These are phyloP conservation scores for Cygnus atratus DNA, from an alignment of 2,113 vertebrate species.

Conservation along the genomic window DNA sequence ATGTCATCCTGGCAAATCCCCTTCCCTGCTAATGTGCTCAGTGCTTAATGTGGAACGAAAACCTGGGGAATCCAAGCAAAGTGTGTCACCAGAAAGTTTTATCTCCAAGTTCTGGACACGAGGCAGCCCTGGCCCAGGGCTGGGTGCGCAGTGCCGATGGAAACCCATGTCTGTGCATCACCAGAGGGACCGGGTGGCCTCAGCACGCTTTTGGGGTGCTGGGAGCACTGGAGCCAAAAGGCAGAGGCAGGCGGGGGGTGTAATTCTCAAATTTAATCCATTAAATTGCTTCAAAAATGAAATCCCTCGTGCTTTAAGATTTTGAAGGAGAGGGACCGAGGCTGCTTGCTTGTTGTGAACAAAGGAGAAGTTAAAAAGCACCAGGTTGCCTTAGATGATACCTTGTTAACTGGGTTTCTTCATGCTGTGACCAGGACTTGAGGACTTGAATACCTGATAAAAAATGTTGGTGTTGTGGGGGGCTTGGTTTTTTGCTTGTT, in stretches of 20 bases:
- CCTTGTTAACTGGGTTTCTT: background rate
- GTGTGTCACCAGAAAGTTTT: background rate
- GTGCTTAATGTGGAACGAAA: background rate
- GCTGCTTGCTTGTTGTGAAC: background rate
- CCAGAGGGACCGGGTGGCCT: background rate
- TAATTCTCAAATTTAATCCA: background rate
- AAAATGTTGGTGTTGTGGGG: background rate
- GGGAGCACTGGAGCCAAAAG: background rate
- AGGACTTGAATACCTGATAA: background rate
- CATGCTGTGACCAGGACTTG: background rate
- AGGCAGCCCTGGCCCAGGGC: background rate
- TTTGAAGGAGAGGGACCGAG: background rate
- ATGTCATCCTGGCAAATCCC: background rate
- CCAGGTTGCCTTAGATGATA: background rate
- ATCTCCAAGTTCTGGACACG: background rate
- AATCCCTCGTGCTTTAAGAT: background rate
- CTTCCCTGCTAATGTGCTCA: background rate
- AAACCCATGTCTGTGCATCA: background rate
- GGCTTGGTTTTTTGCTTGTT: background rate
- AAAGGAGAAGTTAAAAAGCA: background rate
- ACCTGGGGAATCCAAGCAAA: background rate
- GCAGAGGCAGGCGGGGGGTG: accelerated
- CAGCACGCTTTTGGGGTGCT: background rate
- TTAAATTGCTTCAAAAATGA: background rate
- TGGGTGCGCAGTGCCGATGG: background rate